Percentiles rank a stretch among this genome's conserved stretches.
Conservation (phyloP, 2,888 invertebrate species). For the Fissipunctia ypsillon region DNA sequence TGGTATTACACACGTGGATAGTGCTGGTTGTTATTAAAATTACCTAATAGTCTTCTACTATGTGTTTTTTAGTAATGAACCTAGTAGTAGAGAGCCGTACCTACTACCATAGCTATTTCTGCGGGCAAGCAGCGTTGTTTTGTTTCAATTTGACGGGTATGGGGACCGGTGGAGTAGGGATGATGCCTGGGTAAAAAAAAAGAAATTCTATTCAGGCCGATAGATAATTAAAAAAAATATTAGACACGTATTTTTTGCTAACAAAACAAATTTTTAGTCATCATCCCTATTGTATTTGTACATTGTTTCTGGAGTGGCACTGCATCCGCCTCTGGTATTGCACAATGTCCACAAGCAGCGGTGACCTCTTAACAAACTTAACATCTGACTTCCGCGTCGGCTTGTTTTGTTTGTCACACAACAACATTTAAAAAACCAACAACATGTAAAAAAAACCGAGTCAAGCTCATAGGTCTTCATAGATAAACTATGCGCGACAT, state of each 20-base stretch:
- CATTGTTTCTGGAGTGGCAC: not conserved
- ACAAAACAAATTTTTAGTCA: no score
- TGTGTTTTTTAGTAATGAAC: not conserved
- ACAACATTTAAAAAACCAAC: no score
- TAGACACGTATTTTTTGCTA: no score
- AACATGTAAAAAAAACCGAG: no score
- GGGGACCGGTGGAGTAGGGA: not conserved
- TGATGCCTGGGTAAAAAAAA: no score
- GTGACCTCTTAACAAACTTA: not conserved
- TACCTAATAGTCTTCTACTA: not conserved
- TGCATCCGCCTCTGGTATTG: not conserved
- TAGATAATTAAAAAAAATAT: no score
- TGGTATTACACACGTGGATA: conserved; percentile 6
- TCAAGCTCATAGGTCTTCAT: not conserved
- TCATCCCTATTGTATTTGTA: no score
- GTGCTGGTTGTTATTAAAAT: conserved; percentile 3
- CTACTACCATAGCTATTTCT: not conserved
- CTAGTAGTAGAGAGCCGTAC: not conserved
- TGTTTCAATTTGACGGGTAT: not conserved
- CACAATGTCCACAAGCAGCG: no score
- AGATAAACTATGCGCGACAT: not conserved
- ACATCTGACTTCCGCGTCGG: not conserved
- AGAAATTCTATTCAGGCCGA: no score
- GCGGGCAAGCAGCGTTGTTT: not conserved
- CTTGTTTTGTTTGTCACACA: not conserved